Conservation (phyloP, 2,888 invertebrate species). For the Chaitophorus viminalis region DNA sequence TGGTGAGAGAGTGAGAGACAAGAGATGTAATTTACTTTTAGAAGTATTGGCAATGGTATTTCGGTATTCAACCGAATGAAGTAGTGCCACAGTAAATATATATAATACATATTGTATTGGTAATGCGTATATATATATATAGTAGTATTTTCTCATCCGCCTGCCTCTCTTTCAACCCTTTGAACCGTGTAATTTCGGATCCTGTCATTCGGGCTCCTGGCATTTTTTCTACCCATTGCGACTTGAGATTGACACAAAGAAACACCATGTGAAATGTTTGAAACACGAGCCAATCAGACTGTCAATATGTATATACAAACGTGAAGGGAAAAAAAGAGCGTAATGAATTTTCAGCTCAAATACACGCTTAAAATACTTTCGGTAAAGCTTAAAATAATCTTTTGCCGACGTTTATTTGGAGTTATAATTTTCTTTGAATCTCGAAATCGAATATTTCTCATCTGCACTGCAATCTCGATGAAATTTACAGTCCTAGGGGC, state of each 20-base stretch:
- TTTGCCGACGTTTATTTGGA: slow-evolving; percentile 6
- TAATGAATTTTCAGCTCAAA: slow-evolving; percentile 45
- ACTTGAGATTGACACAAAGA: slow-evolving; percentile 44
- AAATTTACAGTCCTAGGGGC: background rate
- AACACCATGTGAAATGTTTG: slow-evolving; percentile 30
- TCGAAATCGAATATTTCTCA: background rate
- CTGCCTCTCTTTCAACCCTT: slow-evolving; percentile 20
- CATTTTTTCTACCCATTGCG: slow-evolving; percentile 6
- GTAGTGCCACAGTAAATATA: background rate
- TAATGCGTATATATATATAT: background rate
- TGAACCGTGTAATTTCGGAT: slow-evolving; percentile 54
- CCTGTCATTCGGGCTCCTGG: slow-evolving; percentile 22
- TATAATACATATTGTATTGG: background rate
- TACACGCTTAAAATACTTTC: slow-evolving; percentile 7
- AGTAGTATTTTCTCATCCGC: background rate
- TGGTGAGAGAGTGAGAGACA: background rate
- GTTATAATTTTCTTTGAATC: slow-evolving; percentile 8
- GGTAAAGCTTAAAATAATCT: slow-evolving; percentile 30
- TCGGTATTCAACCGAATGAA: background rate
- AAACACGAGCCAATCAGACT: slow-evolving; percentile 41
- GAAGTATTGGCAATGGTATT: slow-evolving; percentile 1
- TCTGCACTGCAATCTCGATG: background rate
- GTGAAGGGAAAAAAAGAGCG: background rate
- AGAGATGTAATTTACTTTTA: background rate
- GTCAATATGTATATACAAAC: background rate